A percentile compares a stretch with the other conserved stretches of the same genome.
Conservation (phyloP, 2,113 vertebrate species). For the Epinephelus fuscoguttatus region DNA sequence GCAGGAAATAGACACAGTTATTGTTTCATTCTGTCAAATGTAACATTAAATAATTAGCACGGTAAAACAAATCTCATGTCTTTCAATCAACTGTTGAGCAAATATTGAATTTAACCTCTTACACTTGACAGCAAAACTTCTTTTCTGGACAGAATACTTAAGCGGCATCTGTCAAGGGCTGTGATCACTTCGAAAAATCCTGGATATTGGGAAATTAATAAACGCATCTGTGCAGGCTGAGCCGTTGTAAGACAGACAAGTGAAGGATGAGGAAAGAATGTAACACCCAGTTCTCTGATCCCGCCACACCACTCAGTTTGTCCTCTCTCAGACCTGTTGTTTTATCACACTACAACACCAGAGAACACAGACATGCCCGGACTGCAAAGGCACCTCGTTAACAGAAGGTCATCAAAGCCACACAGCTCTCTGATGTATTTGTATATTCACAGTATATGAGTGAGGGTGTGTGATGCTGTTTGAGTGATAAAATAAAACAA, state of each 20-base stretch:
- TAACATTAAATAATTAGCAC: not conserved
- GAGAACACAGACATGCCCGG: conserved; percentile 66
- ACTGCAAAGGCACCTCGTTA: conserved; percentile 19
- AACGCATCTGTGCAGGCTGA: not conserved
- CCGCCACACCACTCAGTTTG: conserved; percentile 60
- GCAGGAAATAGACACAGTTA: not conserved
- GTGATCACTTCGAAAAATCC: not conserved
- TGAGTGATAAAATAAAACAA: not conserved
- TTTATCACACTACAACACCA: conserved; percentile 74
- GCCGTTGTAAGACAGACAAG: conserved; percentile 26
- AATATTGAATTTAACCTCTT: not conserved
- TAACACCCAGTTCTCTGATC: conserved; percentile 63
- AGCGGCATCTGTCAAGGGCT: not conserved
- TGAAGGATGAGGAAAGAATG: conserved; percentile 58
- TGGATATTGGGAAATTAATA: not conserved
- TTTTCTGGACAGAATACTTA: not conserved
- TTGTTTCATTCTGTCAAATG: not conserved
- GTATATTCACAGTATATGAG: not conserved
- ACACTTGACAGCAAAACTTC: not conserved
- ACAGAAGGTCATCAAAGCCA: conserved; percentile 33
- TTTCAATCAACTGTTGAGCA: not conserved
- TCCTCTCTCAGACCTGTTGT: conserved; percentile 70
- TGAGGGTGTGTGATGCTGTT: not conserved
- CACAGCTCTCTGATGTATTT: conserved; percentile 2
- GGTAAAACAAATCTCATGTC: not conserved